Conservation (phyloP, 64 coral and sea anemone genomes). For the Stichodactyla mertensii region DNA sequence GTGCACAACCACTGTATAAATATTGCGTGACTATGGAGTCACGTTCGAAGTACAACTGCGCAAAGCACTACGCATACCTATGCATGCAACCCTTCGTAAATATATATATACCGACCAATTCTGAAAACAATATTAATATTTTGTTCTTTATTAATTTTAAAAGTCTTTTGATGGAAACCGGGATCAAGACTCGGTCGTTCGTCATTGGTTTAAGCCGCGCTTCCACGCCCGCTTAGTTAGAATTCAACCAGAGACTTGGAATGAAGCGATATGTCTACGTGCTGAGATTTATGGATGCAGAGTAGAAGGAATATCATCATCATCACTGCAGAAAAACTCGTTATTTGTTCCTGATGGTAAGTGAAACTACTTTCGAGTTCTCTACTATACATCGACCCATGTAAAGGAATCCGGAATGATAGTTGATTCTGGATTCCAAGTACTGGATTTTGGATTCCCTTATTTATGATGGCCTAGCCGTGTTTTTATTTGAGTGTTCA, state of each 20-base stretch:
- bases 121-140: background rate
- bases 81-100: too few species aligned
- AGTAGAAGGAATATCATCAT: background rate
- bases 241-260: constrained; percentile 35
- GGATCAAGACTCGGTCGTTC: constrained; percentile 40
- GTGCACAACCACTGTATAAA: too few species aligned
- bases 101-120: background rate
- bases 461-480: too few species aligned
- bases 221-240: constrained; percentile 32
- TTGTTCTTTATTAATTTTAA: background rate
- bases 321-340: background rate
- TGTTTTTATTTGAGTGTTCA: too few species aligned
- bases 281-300: constrained; percentile 56
- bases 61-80: too few species aligned
- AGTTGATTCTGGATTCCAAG: too few species aligned
- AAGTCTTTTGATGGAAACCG: constrained; percentile 49
- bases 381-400: too few species aligned
- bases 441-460: too few species aligned
- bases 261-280: background rate
- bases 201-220: constrained; percentile 14
- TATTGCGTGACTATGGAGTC: too few species aligned
- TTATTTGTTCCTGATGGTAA: background rate
- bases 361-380: background rate
- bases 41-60: too few species aligned
- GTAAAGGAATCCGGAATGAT: too few species aligned